Base-by-base conservation (phyloP, 2,797 vertebrate genomes). In the Babyrousa celebensis region DNA sequence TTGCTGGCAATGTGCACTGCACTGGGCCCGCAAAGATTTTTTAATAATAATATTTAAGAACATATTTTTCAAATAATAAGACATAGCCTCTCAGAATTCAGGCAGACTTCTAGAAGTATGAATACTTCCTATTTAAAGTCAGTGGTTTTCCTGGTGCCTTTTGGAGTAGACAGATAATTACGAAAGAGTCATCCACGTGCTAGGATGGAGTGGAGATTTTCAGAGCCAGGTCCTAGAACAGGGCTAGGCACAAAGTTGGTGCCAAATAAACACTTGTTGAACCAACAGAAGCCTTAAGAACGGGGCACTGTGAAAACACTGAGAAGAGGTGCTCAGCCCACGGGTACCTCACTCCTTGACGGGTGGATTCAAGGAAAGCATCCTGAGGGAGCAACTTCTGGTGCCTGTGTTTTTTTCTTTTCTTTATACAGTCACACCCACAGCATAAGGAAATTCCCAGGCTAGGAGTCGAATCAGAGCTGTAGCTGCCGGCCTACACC, bases 101-200 rank as follows among this genome's bases (percentile, higher is more conserved):
- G 15, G 3, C 15, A 96, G 72, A 82, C 91, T 78, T 82, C 52
- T 91, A 36, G 36, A 36, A 36, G 36, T 36, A 36, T 36, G 36
- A 93, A 6, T 48, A 85, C 79, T 86, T 95, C 65, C 70, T 94
- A 54, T 68, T 78, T 80, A 62, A 89, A 87, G 32, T n/a, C 48
- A 18, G 18, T 80, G 12, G 84, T 87, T 83, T 79, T n/a, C 43
- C 65, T 74, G 17, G 23, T 43, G 6, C 85, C 77, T 89, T 75
- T 36, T 43, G 27, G 25, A 75, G 9, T 27, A 56, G 58, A 52
- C 18, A 32, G 68, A 29, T 29, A 71, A 80, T 91, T 85, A 67
- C 12, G 43, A 89, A 96, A 29, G 23, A 58, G 14, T 40, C 54
- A 36, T 12, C 8, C 5, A 68, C 72, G 15, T 25, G 1, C 54